Conservation (phyloP, 2,888 invertebrate species). For the Phlogophora meticulosa region DNA sequence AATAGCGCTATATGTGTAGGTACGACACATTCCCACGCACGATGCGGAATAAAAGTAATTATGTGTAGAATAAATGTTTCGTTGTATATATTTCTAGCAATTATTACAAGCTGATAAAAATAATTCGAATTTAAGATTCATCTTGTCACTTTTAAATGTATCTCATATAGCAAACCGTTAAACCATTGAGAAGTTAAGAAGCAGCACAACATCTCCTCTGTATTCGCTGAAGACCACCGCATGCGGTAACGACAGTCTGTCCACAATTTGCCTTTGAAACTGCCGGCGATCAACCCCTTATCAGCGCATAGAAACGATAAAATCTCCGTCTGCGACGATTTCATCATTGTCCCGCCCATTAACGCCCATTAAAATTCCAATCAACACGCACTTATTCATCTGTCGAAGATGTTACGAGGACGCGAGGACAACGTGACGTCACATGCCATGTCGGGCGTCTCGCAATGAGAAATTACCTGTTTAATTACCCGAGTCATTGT, state of each 20-base stretch:
- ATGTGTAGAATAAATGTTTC: neutral
- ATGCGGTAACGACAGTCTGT: constrained; percentile 75
- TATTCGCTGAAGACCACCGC: constrained; percentile 73
- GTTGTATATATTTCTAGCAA: neutral
- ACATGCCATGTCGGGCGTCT: constrained; percentile 77
- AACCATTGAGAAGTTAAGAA: constrained; percentile 38
- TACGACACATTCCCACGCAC: constrained; percentile 78
- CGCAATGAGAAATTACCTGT: constrained; percentile 81
- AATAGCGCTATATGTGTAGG: constrained; percentile 73
- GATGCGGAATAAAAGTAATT: constrained; percentile 14
- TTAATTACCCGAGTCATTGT: constrained; percentile 77
- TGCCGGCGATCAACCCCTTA: constrained; percentile 85
- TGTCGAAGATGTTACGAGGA: constrained; percentile 72
- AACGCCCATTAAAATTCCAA: constrained; percentile 89
- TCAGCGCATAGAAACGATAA: constrained; percentile 86
- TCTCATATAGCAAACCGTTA: constrained; percentile 12
- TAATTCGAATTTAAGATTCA: neutral
- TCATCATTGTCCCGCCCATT: constrained; percentile 90
- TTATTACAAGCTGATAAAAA: neutral
- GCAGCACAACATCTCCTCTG: constrained; percentile 29
- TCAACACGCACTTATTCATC: constrained; percentile 90
- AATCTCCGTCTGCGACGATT: constrained; percentile 85
- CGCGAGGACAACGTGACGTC: constrained; percentile 69
- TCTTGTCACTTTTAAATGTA: constrained; percentile 15
- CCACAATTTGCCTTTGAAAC: constrained; percentile 90